Percentiles rank a stretch among this genome's conserved stretches.
Conservation (phyloP, 2,888 invertebrate genomes). For the Drosophila neonasuta region DNA sequence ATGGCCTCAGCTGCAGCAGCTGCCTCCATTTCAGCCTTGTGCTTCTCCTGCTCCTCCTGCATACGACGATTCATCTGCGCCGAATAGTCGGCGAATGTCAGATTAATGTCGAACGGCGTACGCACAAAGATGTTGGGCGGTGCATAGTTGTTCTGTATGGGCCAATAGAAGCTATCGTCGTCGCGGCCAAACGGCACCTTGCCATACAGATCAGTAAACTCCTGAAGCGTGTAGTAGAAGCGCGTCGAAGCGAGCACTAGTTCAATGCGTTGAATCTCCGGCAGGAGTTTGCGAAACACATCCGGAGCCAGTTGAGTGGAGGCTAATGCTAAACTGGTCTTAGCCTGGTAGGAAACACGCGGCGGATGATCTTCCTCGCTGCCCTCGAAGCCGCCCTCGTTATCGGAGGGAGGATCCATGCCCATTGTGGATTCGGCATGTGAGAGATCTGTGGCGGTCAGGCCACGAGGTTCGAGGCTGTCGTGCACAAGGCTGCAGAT, state of each 20-base stretch:
- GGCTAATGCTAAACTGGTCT: fast-evolving
- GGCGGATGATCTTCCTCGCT: constrained; percentile 4
- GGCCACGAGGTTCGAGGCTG: not conserved
- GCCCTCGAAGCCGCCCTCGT: not conserved
- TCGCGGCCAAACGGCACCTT: constrained; percentile 56
- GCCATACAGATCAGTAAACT: constrained; percentile 59
- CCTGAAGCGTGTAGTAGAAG: constrained; percentile 67
- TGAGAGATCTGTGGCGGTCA: not conserved
- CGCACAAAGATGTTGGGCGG: constrained; percentile 72
- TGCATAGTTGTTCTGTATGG: constrained; percentile 72
- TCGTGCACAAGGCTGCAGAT: constrained; percentile 47
- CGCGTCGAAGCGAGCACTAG: constrained; percentile 66
- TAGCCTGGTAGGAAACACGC: not conserved
- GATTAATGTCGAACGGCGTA: constrained; percentile 77
- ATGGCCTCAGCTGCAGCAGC: constrained; percentile 31
- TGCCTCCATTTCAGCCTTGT: constrained; percentile 30
- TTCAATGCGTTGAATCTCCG: constrained; percentile 78
- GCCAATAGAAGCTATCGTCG: constrained; percentile 75
- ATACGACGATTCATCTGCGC: constrained; percentile 46
- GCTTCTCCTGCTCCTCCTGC: constrained; percentile 32
- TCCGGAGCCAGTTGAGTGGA: constrained; percentile 41
- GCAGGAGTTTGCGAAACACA: constrained; percentile 59
- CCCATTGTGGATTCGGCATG: not conserved
- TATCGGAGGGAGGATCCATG: not conserved
- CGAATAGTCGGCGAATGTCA: constrained; percentile 74